Evolutionary conservation across 1,140 invertebrate species (phyloP), one percentile per base, ranked within the genome.

Genomic region (Anadara kagoshimensis): DNA sequence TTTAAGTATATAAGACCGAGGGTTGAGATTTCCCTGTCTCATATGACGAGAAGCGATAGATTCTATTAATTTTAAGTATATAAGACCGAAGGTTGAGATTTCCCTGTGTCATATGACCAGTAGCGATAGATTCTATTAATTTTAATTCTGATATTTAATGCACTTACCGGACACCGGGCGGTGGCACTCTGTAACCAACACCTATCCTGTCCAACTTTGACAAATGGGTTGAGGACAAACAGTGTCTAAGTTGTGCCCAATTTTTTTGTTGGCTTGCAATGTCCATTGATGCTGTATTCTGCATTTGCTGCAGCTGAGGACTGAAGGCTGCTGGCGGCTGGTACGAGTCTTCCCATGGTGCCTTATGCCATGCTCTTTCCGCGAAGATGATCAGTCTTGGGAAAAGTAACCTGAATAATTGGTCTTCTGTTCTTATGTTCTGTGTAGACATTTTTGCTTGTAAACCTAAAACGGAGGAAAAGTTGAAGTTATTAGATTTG

Each of bases 291-390:
- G 68, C 29, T 36, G 29, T 36, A 7, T 36, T 36, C 29, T 36
- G 29, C 29, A 36, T 36, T 7, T 36, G 29, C 29, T 36, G 67
- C 36, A 66, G 70, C 18, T 74, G 61, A 36, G 51, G 24, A n/a
- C 44, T 24, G 22, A 69, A 58, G 20, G 59, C 63, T 7, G 22
- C 53, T 24, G 41, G 51, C 22, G 56, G 16, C 62, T 69, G 20
- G 54, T 62, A 45, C 51, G 67, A 56, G 4, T 54, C 45, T 62
- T 86, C 84, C 85, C 85, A 87, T 24, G 56, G 20, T 26, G 82
- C 83, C 24, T 73, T 71, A 64, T 85, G 81, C 85, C 85, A 87
- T 1, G 82, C 82, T 56, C 85, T 74, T 75, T 87, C 85, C 12
- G 85, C 85, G 61, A 86, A 78, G 1, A 81, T 83, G 10, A 86